phyloP scores from a whole-genome alignment of 2,113 vertebrate genomes.

The Saccopteryx leptura region DNA sequence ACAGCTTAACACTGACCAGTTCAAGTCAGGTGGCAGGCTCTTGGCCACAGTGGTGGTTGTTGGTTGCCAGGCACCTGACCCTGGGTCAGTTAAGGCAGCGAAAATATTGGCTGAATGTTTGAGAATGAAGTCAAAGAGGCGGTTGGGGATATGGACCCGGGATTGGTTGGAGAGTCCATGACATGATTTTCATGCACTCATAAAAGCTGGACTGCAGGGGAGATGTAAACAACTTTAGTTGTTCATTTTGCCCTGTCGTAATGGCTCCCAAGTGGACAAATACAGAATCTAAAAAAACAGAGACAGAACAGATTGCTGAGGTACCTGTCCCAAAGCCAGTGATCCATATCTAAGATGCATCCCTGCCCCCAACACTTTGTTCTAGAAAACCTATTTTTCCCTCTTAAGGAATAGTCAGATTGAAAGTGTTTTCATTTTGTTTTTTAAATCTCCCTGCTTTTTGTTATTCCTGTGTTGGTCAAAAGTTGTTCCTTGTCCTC shows the following conservation, averaged over 20 bases:
- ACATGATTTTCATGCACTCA: neutral
- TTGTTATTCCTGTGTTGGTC: neutral
- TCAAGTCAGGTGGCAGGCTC: neutral
- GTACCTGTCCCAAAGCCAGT: neutral
- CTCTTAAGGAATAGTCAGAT: neutral
- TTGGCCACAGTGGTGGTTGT: neutral
- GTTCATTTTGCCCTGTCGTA: neutral
- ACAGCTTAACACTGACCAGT: neutral
- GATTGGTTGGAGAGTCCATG: neutral
- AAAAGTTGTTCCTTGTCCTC: neutral
- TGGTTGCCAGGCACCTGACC: neutral
- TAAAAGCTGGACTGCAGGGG: neutral
- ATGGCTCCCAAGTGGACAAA: neutral
- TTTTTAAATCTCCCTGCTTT: neutral
- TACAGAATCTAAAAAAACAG: neutral
- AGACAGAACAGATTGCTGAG: neutral
- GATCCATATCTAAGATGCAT: neutral
- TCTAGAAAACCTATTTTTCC: conserved; percentile 6
- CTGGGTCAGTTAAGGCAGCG: neutral
- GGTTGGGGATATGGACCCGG: neutral
- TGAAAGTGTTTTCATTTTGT: neutral
- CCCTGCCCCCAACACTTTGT: neutral
- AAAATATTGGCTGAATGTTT: neutral
- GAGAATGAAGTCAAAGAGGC: neutral
- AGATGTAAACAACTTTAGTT: neutral